Conservation (phyloP, 2,797 vertebrate species). For the Echiichthys vipera region DNA sequence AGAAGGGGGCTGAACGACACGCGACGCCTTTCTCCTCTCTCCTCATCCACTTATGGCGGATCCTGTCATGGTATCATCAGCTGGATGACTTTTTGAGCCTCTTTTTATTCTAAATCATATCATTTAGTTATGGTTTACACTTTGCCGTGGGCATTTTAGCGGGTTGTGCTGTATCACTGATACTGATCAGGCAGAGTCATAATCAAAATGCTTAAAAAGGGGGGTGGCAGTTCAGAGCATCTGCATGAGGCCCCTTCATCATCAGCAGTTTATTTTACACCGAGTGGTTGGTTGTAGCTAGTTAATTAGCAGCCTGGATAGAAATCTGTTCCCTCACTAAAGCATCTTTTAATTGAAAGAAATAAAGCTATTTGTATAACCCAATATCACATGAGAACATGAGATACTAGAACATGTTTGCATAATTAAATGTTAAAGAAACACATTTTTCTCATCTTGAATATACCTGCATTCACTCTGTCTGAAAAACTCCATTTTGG, state of each 20-base stretch:
- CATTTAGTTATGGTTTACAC: slow-evolving; percentile 35
- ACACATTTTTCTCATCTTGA: too few species aligned
- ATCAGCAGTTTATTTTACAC: background rate
- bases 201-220: slow-evolving; percentile 8
- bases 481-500: too few species aligned
- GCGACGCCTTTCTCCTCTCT: slow-evolving; percentile 19
- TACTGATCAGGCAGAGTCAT: slow-evolving; percentile 26
- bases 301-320: slow-evolving; percentile 4
- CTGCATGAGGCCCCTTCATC: slow-evolving; percentile 12
- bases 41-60: slow-evolving; percentile 39
- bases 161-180: slow-evolving; percentile 20
- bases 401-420: too few species aligned
- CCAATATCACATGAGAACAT: too few species aligned
- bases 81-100: slow-evolving; percentile 43
- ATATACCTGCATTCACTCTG: too few species aligned
- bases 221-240: background rate
- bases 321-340: background rate
- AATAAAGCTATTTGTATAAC: background rate
- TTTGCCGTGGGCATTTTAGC: slow-evolving; percentile 26
- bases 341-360: slow-evolving; percentile 12
- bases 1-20: slow-evolving; percentile 9
- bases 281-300: background rate
- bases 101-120: slow-evolving; percentile 33
- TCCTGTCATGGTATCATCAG: slow-evolving; percentile 60
- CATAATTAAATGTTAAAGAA: too few species aligned